Evolutionary conservation across 2,888 invertebrate species (phyloP).

Genomic region (Cephus rjabovi): DNA sequence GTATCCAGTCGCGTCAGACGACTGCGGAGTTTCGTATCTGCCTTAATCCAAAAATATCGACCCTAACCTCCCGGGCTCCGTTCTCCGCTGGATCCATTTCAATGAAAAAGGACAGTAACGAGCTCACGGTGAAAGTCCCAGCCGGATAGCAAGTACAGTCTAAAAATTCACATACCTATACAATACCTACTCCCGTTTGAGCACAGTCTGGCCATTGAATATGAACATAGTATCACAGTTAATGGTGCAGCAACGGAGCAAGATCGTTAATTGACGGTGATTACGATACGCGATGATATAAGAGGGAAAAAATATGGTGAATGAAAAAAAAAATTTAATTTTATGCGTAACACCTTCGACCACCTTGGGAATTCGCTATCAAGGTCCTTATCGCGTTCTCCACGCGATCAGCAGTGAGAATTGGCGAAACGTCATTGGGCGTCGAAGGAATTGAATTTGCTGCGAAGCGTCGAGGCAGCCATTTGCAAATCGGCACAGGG

Average conservation of each 20-base stretch:
- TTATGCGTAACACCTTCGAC: not conserved
- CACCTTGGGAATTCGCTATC: not conserved
- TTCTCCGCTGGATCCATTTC: not conserved
- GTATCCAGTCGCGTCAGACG: not conserved
- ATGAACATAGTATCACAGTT: not conserved
- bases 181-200: not conserved
- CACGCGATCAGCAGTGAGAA: not conserved
- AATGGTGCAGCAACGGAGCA: not conserved
- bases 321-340: not conserved
- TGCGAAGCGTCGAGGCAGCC: not conserved
- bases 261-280: not conserved
- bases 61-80: not conserved
- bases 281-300: not conserved
- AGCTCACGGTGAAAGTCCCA: not conserved
- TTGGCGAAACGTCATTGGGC: not conserved
- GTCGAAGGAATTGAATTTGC: not conserved
- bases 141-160: not conserved
- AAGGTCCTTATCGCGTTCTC: not conserved
- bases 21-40: not conserved
- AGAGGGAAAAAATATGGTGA: not conserved
- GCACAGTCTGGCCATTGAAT: not conserved
- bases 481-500: conserved; percentile 7
- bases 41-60: not conserved
- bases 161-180: not conserved
- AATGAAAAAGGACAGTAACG: not conserved